Evolutionary conservation across 1,140 invertebrate genomes (phyloP), one percentile per base, ranked within the genome.

Genomic region (Oncopodura yosiiana): DNA sequence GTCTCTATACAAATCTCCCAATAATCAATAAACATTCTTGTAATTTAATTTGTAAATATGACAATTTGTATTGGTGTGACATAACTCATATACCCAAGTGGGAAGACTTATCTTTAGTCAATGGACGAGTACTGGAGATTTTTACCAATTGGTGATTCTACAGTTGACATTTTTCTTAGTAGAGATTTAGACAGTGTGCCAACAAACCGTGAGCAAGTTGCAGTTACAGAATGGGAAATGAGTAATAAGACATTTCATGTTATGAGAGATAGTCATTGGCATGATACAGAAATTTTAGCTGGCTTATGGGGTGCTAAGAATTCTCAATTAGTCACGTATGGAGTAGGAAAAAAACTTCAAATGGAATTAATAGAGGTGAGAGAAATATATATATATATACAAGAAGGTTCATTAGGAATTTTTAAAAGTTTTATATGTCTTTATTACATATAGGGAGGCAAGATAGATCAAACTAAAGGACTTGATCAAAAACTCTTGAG

Each of bases 161-260:
- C 57, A 3, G 69, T 70, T 11, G 60, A 67, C 18, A 37, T 64
- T 32, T 69, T 69, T 49, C 41, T 67, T 19, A 56, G 65, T 12
- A 48, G 69, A 16, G 69, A 70, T 54, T 26, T 65, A 1, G 68
- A 69, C 49, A 64, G 60, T 37, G 26, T 52, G 9, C 50, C 66
- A 2, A 53, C 55, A 2, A 9, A 44, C n/a, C 48, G 69, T 32
- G 69, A 70, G 56, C 56, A 58, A 3, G 65, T 54, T 9, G 67
- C 66, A n/a, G 65, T 70, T 0, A 4, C 45, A 3, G 34, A 50
- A 37, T 70, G 67, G 66, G 36, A 43, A n/a, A 51, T 52, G 24
- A 64, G 59, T 12, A 58, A 58, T 5, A 55, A 61, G n/a, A 48
- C 63, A 4, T 61, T 67, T 19, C 67, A 69, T 56, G 43, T 64